These are phyloP conservation scores for Adelognathus sp. DNA, from an alignment of 2,888 invertebrate species.

Conservation along the genomic window DNA sequence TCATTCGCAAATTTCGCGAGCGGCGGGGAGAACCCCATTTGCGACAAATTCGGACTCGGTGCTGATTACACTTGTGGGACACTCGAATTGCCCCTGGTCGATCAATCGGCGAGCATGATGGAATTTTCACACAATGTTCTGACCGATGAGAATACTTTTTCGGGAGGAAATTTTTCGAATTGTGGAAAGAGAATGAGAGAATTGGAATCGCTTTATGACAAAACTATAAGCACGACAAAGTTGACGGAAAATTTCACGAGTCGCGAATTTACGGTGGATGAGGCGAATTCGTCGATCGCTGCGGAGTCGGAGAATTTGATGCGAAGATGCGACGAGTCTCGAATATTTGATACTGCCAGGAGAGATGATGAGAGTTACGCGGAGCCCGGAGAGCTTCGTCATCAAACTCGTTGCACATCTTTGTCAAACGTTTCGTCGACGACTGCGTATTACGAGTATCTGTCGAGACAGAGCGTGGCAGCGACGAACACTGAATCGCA, in stretches of 20 bases:
- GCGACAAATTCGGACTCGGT: conserved; percentile 11
- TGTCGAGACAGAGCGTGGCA: neutral
- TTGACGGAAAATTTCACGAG: neutral
- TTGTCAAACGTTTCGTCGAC: conserved; percentile 60
- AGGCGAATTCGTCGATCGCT: neutral
- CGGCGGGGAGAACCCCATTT: neutral
- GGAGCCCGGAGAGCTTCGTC: neutral
- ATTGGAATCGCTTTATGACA: neutral
- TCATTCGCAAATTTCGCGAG: neutral
- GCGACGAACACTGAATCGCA: neutral
- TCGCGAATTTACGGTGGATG: neutral
- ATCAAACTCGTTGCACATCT: conserved; percentile 1
- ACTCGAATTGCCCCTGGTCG: conserved; percentile 2
- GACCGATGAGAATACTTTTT: neutral
- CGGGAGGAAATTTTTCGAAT: neutral
- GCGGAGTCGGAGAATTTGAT: neutral
- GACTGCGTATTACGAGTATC: conserved; percentile 50
- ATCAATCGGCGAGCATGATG: conserved; percentile 15
- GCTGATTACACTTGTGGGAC: neutral
- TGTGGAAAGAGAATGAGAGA: conserved; percentile 1
- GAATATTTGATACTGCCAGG: no score
- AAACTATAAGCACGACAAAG: neutral
- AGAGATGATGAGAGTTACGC: neutral
- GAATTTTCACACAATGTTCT: neutral
- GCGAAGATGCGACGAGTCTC: neutral